Percentiles rank a stretch among this genome's conserved stretches.
Evolutionary conservation across 1,140 invertebrate species (phyloP).

Genomic region (Drosophila athabasca): DNA sequence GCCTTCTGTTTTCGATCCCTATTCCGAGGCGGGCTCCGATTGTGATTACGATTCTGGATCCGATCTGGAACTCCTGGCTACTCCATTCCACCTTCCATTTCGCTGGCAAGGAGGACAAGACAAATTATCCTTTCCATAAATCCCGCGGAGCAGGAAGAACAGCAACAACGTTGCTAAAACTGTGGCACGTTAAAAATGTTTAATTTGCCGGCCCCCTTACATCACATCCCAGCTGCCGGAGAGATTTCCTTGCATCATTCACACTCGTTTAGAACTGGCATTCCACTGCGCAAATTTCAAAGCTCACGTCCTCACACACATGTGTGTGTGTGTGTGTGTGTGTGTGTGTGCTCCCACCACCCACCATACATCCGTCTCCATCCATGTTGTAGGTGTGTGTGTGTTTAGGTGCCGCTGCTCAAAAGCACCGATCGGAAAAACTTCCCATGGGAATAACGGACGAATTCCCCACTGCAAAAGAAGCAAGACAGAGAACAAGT

Average conservation of each 20-base stretch:
- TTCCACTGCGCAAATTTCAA: constrained; percentile 45
- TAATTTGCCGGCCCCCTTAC: constrained; percentile 17
- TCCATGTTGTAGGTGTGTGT: no score
- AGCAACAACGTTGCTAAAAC: not conserved
- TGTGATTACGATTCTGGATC: not conserved
- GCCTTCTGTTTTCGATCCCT: not conserved
- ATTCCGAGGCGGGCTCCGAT: no score
- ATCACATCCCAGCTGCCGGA: not conserved
- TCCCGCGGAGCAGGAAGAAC: not conserved
- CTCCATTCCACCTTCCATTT: not conserved
- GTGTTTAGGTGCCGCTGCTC: constrained; percentile 1
- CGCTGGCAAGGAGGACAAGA: constrained; percentile 2
- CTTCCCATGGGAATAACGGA: no score
- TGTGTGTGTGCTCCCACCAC: no score
- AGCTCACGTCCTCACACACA: constrained; percentile 47
- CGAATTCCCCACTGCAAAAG: no score
- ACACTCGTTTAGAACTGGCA: constrained; percentile 6
- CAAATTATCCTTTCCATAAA: constrained; percentile 29
- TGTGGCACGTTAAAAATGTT: constrained; percentile 36
- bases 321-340: not conserved
- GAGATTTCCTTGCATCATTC: not conserved
- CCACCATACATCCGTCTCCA: no score
- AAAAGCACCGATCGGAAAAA: no score
- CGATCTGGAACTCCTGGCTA: no score
- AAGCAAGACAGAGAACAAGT: no score